Evolutionary conservation across 2,113 vertebrate species (phyloP).

Genomic region (Passer domesticus): DNA sequence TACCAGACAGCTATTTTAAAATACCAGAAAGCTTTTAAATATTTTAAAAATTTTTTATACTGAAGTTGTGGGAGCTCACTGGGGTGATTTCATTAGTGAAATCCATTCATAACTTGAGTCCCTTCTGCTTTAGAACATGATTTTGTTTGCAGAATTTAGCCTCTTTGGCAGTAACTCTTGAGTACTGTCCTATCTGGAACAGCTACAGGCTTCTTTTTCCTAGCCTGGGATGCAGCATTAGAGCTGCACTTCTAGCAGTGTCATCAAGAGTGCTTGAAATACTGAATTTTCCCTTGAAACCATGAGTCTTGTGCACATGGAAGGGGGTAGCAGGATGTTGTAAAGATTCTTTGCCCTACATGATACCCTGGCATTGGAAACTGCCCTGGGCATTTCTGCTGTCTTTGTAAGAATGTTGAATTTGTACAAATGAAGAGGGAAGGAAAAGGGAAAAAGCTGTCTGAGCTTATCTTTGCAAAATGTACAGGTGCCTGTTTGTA

Average conservation of each 20-base stretch:
- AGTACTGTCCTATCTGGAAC: background rate
- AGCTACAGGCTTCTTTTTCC: background rate
- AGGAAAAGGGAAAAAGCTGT: background rate
- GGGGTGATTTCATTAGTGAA: background rate
- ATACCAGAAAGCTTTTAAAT: background rate
- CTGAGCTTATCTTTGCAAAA: background rate
- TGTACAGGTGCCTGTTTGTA: background rate
- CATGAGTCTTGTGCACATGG: accelerated
- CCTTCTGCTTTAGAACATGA: background rate
- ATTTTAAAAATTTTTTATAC: background rate
- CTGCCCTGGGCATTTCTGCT: background rate
- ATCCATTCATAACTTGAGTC: background rate
- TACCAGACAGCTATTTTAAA: background rate
- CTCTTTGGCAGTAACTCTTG: background rate
- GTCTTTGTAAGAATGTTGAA: background rate
- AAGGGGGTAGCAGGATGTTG: background rate
- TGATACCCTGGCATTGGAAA: background rate
- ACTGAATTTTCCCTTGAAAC: background rate
- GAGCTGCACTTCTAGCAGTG: background rate
- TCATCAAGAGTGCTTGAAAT: background rate
- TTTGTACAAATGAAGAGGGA: background rate
- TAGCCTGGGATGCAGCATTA: background rate
- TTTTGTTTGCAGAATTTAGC: background rate
- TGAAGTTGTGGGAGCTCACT: background rate
- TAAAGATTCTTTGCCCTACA: background rate